Evolutionary conservation across 2,113 vertebrate genomes (phyloP).

Genomic region (Nestor notabilis): DNA sequence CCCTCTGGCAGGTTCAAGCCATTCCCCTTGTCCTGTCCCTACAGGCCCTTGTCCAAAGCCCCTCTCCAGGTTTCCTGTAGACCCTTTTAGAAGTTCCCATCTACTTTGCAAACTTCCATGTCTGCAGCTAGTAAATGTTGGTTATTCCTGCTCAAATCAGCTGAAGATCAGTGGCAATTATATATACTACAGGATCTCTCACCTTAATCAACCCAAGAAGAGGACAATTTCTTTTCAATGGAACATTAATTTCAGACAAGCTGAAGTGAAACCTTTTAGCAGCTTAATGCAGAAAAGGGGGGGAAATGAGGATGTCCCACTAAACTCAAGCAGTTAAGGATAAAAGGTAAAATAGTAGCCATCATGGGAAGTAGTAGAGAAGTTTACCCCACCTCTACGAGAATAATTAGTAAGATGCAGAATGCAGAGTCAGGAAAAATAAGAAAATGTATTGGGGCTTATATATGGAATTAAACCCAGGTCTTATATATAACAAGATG

Average conservation of each 20-base stretch:
- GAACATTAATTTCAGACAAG: slow-evolving; percentile 25
- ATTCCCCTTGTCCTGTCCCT: neutral
- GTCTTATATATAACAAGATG: neutral
- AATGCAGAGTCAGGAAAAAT: neutral
- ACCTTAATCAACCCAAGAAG: neutral
- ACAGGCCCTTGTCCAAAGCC: neutral
- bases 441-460: rapidly evolving
- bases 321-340: neutral
- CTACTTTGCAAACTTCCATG: too few species aligned
- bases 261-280: neutral
- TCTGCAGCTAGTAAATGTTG: neutral
- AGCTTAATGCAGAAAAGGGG: neutral
- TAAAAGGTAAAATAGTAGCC: neutral
- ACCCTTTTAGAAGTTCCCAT: neutral
- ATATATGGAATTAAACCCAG: neutral
- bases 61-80: neutral
- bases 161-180: neutral
- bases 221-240: neutral
- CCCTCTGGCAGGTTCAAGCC: neutral
- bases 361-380: neutral
- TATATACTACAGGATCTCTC: neutral
- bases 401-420: neutral
- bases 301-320: neutral
- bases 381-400: neutral
- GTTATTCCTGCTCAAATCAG: neutral